A percentile compares a stretch with the other conserved stretches of the same genome.
phyloP scores from a whole-genome alignment of 2,888 invertebrate species.

The Aleiodes testaceus region DNA sequence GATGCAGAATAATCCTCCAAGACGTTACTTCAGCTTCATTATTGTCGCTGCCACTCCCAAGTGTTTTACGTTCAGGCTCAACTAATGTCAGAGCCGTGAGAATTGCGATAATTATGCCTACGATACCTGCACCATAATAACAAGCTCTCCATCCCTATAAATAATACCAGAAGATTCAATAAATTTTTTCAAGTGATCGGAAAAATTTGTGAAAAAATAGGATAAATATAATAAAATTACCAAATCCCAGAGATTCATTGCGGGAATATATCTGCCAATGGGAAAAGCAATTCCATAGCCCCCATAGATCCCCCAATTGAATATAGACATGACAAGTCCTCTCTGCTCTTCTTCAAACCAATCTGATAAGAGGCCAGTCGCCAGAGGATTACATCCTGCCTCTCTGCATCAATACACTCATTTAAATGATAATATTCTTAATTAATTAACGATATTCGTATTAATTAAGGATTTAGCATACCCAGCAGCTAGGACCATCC shows the following conservation, averaged over 20 bases:
- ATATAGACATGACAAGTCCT: constrained; percentile 91
- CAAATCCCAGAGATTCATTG: constrained; percentile 82
- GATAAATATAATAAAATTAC: constrained; percentile 74
- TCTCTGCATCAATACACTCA: constrained; percentile 75
- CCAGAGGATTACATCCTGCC: constrained; percentile 90
- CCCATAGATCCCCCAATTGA: constrained; percentile 97
- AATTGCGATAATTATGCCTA: constrained; percentile 82
- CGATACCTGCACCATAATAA: constrained; percentile 85
- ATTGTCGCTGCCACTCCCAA: constrained; percentile 75
- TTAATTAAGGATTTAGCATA: constrained; percentile 65
- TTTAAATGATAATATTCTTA: constrained; percentile 4
- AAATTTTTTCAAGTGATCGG: too few relatives aligned
- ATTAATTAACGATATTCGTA: constrained; percentile 17
- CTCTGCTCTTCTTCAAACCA: constrained; percentile 87
- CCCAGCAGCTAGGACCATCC: constrained; percentile 91
- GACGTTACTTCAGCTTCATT: constrained; percentile 77
- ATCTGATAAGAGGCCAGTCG: constrained; percentile 88
- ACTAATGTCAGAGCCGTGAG: constrained; percentile 84
- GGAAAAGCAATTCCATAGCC: constrained; percentile 95
- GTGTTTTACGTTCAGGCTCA: constrained; percentile 85
- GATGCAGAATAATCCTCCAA: constrained; percentile 86
- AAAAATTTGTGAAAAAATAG: constrained; percentile 11
- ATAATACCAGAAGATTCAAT: not conserved
- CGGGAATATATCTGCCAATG: constrained; percentile 88
- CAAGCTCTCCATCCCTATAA: constrained; percentile 79